Percentiles rank a stretch among this genome's conserved stretches.
These are phyloP conservation scores for Leptodactylus fallax DNA, from an alignment of 2,797 vertebrate species.

Conservation along the genomic window DNA sequence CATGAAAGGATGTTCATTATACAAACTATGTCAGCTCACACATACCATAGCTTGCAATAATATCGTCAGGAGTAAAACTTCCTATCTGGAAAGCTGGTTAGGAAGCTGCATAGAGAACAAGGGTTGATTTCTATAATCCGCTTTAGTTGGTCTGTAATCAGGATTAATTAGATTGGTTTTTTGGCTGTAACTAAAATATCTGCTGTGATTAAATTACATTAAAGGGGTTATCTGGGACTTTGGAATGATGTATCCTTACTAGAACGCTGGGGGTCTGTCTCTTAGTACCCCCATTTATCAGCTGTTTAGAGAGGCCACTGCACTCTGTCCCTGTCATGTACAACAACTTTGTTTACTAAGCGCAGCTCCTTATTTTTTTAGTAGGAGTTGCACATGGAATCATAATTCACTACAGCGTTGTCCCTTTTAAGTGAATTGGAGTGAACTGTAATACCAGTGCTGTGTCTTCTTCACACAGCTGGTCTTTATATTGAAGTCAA, in stretches of 20 bases:
- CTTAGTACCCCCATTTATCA: neutral
- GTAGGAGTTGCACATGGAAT: too few relatives aligned
- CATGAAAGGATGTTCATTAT: neutral
- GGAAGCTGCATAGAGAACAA: neutral
- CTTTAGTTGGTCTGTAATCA: neutral
- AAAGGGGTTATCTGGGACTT: neutral
- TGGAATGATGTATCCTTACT: neutral
- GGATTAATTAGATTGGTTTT: neutral
- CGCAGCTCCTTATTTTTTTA: too few relatives aligned
- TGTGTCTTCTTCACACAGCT: too few relatives aligned
- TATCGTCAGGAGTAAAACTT: too few relatives aligned
- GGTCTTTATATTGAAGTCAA: too few relatives aligned
- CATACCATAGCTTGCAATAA: neutral
- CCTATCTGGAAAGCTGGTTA: neutral
- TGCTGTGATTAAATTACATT: neutral
- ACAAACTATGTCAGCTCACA: neutral
- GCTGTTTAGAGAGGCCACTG: too few relatives aligned
- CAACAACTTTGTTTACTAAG: too few relatives aligned
- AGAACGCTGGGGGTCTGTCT: neutral
- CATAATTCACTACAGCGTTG: too few relatives aligned
- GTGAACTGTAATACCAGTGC: too few relatives aligned
- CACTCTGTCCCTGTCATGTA: neutral
- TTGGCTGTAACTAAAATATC: slow-evolving; percentile 6
- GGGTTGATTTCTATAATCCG: neutral
- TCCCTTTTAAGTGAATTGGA: too few relatives aligned